These are phyloP conservation scores for Trichechus manatus DNA, from an alignment of 2,113 vertebrate species.

Conservation along the genomic window DNA sequence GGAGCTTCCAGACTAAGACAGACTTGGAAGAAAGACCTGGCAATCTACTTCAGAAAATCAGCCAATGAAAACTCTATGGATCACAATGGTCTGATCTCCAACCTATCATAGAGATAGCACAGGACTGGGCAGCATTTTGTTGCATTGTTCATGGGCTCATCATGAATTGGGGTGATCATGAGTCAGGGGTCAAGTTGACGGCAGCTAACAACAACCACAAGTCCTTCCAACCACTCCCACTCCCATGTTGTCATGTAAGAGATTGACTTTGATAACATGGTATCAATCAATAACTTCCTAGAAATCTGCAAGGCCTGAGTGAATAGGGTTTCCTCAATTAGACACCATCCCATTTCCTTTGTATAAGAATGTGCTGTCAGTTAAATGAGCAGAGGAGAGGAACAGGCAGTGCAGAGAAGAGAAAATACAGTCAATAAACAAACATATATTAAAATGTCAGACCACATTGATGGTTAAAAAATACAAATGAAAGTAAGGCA, in stretches of 20 bases:
- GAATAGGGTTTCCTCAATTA: constrained; percentile 61
- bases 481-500: constrained; percentile 48
- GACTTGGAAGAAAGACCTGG: not conserved
- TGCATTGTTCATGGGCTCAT: not conserved
- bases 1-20: not conserved
- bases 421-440: constrained; percentile 50
- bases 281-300: constrained; percentile 35
- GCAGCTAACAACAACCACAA: not conserved
- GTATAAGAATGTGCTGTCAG: constrained; percentile 9
- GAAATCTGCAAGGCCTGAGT: constrained; percentile 5
- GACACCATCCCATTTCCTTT: constrained; percentile 54
- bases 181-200: not conserved
- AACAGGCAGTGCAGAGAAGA: constrained; percentile 23
- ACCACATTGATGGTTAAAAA: not conserved
- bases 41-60: not conserved
- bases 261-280: constrained; percentile 27
- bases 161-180: not conserved
- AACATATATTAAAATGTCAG: constrained; percentile 22
- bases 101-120: not conserved
- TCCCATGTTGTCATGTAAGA: not conserved
- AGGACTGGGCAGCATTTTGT: too few relatives aligned
- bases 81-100: not conserved
- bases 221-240: not conserved
- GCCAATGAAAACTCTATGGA: not conserved
- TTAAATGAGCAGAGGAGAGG: constrained; percentile 32